These are phyloP conservation scores for Spilosoma lubricipeda DNA, from an alignment of 2,888 invertebrate species.

Conservation along the genomic window DNA sequence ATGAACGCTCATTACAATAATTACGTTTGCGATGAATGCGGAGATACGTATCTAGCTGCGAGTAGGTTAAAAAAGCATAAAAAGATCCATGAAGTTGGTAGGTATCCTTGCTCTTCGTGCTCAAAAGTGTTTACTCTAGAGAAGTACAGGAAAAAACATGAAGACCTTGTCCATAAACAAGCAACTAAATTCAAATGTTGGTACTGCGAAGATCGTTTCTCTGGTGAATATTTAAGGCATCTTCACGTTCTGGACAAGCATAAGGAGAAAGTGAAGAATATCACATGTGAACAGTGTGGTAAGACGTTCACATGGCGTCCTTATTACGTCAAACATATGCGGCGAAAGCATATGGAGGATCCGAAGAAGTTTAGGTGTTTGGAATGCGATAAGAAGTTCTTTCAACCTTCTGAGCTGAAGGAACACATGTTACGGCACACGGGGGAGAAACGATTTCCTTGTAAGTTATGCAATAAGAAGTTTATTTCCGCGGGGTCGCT, in stretches of 20 bases:
- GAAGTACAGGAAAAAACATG: slow-evolving; percentile 66
- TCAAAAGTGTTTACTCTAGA: slow-evolving; percentile 74
- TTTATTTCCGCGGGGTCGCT: slow-evolving; percentile 52
- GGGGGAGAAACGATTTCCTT: slow-evolving; percentile 25
- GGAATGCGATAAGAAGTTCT: slow-evolving; percentile 51
- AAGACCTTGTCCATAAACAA: slow-evolving; percentile 58
- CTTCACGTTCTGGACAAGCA: slow-evolving; percentile 61
- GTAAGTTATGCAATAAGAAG: slow-evolving; percentile 29
- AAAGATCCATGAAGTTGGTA: slow-evolving; percentile 73
- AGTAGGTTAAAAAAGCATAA: slow-evolving; percentile 67
- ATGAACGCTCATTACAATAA: slow-evolving; percentile 76
- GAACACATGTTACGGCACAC: slow-evolving; percentile 27
- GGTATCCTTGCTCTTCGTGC: slow-evolving; percentile 75
- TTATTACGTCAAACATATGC: slow-evolving; percentile 73
- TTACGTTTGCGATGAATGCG: slow-evolving; percentile 71
- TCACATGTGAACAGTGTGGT: slow-evolving; percentile 72
- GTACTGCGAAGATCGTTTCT: slow-evolving; percentile 63
- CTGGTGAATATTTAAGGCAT: slow-evolving; percentile 53
- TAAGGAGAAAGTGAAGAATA: slow-evolving; percentile 55
- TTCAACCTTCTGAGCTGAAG: slow-evolving; percentile 20
- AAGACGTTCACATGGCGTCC: slow-evolving; percentile 74
- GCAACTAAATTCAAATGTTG: slow-evolving; percentile 56
- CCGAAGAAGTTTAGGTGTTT: slow-evolving; percentile 51
- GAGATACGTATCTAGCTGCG: slow-evolving; percentile 63
- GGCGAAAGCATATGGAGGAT: slow-evolving; percentile 61